A percentile compares a stretch with the other conserved stretches of the same genome.
phyloP scores from a whole-genome alignment of 2,113 vertebrate genomes.

The Oryctolagus cuniculus region DNA sequence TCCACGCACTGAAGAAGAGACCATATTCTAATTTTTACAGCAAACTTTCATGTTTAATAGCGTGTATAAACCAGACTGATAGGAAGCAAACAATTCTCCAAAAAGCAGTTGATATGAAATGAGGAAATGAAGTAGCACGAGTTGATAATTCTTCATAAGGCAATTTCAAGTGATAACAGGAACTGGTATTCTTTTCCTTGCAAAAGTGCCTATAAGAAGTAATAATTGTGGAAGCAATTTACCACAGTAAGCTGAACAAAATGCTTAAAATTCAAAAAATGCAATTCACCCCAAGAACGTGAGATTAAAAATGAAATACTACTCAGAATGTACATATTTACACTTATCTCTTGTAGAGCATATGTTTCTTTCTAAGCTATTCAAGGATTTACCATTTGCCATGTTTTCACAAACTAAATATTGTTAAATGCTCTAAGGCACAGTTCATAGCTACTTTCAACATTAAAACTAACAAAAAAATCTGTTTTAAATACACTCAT shows the following conservation, averaged over 20 bases:
- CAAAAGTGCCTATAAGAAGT: constrained; percentile 37
- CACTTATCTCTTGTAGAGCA: constrained; percentile 31
- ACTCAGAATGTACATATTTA: background rate
- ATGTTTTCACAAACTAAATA: constrained; percentile 61
- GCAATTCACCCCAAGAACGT: constrained; percentile 19
- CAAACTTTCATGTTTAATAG: background rate
- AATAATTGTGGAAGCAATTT: constrained; percentile 58
- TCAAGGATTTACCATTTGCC: constrained; percentile 42
- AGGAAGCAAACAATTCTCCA: background rate
- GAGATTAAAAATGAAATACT: constrained; percentile 68
- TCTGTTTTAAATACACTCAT: constrained; percentile 56
- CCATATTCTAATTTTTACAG: background rate
- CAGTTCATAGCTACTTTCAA: constrained; percentile 68
- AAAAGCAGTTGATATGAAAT: constrained; percentile 30
- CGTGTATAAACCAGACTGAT: constrained; percentile 61
- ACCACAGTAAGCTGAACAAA: constrained; percentile 38
- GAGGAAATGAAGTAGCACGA: constrained; percentile 48
- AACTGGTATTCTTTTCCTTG: constrained; percentile 53
- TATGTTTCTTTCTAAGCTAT: constrained; percentile 41
- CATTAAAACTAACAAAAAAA: constrained; percentile 62
- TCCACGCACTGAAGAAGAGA: background rate
- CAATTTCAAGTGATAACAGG: constrained; percentile 42
- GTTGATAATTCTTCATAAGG: constrained; percentile 25
- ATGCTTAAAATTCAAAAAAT: constrained; percentile 70
- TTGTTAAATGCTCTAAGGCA: constrained; percentile 58